phyloP scores from a whole-genome alignment of 1,140 invertebrate species.

The Apis dorsata region DNA sequence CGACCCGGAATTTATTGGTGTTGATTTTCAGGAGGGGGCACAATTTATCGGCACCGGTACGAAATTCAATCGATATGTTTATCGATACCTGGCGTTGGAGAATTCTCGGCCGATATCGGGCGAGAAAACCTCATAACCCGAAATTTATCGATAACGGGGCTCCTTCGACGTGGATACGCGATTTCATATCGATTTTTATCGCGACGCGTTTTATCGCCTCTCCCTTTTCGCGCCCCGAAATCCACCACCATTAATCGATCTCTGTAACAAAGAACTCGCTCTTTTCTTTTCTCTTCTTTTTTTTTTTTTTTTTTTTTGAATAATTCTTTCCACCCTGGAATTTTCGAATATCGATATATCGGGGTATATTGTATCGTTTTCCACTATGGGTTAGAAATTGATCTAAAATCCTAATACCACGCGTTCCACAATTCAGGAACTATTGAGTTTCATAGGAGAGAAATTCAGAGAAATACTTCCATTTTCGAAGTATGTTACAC shows the following conservation, averaged over 20 bases:
- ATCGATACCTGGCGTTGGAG: not conserved
- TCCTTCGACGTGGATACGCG: not conserved
- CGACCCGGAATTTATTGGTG: conserved; percentile 24
- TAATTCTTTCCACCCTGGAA: not conserved
- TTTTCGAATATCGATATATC: not conserved
- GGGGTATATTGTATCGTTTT: not conserved
- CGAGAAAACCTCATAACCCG: not conserved
- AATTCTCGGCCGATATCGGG: not conserved
- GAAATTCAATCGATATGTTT: conserved; percentile 19
- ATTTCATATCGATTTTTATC: not conserved
- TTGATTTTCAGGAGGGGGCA: conserved; percentile 4
- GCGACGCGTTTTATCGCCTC: not conserved
- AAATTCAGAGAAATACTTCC: not conserved
- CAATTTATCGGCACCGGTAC: not conserved
- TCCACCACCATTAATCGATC: not conserved
- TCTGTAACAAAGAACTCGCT: not conserved
- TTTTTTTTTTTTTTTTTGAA: not conserved
- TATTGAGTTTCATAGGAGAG: not conserved
- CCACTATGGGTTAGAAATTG: not conserved
- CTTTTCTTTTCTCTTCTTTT: not conserved
- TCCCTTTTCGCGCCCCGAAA: not conserved
- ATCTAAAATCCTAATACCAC: not conserved
- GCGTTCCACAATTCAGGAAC: not conserved
- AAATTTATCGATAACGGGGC: conserved; percentile 1
- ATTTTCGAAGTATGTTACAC: no score